Evolutionary conservation across 1,140 invertebrate genomes (phyloP).

Genomic region (Zaprionus kolodkinae): DNA sequence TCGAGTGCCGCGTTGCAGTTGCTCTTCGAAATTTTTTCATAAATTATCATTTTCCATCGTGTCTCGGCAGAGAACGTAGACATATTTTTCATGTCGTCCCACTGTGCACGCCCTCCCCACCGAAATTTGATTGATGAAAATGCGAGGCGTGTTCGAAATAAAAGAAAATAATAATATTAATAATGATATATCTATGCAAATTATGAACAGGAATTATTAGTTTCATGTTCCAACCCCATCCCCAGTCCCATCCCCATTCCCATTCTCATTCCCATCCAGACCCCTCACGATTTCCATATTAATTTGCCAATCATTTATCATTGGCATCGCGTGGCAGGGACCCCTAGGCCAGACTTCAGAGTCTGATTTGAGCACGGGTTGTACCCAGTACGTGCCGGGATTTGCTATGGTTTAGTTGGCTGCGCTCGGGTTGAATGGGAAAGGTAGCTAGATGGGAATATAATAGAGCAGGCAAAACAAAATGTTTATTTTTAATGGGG

Average conservation of each 20-base stretch:
- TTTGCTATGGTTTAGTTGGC: background rate
- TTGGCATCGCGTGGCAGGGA: slow-evolving; percentile 14
- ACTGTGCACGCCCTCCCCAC: slow-evolving; percentile 12
- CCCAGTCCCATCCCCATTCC: slow-evolving; percentile 1
- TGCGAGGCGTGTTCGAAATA: slow-evolving; percentile 68
- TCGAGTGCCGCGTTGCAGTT: slow-evolving; percentile 68
- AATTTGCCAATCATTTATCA: slow-evolving; percentile 78
- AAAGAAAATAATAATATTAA: slow-evolving; percentile 68
- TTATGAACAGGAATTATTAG: slow-evolving; percentile 73
- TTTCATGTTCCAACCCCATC: slow-evolving; percentile 55
- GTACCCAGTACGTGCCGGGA: background rate
- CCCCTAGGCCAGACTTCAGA: slow-evolving; percentile 15
- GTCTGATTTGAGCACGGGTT: slow-evolving; percentile 14
- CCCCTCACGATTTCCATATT: slow-evolving; percentile 60
- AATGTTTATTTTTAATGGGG: background rate
- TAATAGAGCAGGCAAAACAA: background rate
- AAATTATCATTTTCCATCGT: slow-evolving; percentile 77
- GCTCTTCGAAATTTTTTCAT: slow-evolving; percentile 70
- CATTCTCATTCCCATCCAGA: background rate
- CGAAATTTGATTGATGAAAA: slow-evolving; percentile 78
- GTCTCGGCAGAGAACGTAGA: slow-evolving; percentile 16
- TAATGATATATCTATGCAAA: slow-evolving; percentile 82
- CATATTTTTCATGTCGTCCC: slow-evolving; percentile 73
- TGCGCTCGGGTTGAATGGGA: background rate
- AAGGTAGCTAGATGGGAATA: background rate